These are phyloP conservation scores for Capromys pilorides DNA, from an alignment of 2,797 vertebrate species.

Conservation along the genomic window DNA sequence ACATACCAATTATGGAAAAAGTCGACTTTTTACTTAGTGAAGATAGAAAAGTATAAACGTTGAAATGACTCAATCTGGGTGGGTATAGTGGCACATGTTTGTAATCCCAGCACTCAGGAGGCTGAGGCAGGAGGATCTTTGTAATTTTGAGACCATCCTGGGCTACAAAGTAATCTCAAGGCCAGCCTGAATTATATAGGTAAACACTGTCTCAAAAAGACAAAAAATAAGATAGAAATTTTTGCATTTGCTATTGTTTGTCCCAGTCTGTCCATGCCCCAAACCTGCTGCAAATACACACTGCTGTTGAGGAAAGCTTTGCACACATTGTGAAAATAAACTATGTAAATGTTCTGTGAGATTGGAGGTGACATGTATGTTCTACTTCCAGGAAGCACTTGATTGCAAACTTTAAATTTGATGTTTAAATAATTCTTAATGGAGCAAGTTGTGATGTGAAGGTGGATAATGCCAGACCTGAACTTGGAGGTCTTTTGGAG, in stretches of 20 bases:
- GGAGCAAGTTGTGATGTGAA: background rate
- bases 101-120: too few species aligned
- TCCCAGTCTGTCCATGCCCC: background rate
- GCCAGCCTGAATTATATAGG: too few species aligned
- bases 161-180: too few species aligned
- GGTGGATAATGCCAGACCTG: background rate
- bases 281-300: background rate
- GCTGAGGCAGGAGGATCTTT: too few species aligned
- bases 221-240: background rate
- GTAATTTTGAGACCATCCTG: too few species aligned
- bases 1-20: background rate
- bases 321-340: background rate
- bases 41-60: background rate
- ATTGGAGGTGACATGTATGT: background rate
- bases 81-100: too few species aligned
- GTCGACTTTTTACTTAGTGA: background rate
- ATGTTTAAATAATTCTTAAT: constrained; percentile 35
- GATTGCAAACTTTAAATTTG: background rate
- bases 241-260: background rate
- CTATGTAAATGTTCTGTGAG: background rate
- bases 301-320: constrained; percentile 9
- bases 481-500: background rate
- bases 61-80: background rate
- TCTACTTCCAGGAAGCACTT: background rate
- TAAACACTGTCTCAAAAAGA: too few species aligned